These are phyloP conservation scores for Andricus curvator DNA, from an alignment of 2,888 invertebrate species.

Conservation along the genomic window DNA sequence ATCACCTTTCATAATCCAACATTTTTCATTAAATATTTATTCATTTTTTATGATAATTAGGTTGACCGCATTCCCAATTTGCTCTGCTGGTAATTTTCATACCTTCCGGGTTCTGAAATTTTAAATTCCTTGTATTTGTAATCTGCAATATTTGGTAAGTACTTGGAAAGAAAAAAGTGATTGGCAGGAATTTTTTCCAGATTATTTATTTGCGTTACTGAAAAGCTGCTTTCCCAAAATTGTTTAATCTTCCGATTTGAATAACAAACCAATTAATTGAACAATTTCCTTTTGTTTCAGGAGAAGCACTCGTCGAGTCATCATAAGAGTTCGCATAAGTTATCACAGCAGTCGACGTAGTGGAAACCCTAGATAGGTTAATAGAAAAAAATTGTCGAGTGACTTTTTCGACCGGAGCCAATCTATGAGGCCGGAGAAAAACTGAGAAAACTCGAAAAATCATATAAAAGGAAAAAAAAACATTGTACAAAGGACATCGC, in stretches of 20 bases:
- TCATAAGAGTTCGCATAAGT: conserved; percentile 70
- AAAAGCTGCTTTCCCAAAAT: background rate
- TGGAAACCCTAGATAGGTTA: conserved; percentile 55
- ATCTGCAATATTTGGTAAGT: conserved; percentile 10
- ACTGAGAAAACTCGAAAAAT: conserved; percentile 35
- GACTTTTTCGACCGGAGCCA: background rate
- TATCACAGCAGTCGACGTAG: conserved; percentile 55
- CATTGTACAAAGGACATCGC: conserved; percentile 52
- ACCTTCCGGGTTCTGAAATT: background rate
- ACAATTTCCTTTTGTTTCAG: conserved; percentile 65
- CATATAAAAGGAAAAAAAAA: conserved; percentile 45
- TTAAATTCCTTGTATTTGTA: background rate
- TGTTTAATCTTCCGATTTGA: background rate
- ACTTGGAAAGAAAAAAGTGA: background rate
- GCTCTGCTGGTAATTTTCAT: conserved; percentile 19
- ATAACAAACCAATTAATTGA: background rate
- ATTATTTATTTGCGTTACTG: background rate
- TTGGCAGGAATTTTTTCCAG: conserved; percentile 12
- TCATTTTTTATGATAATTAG: too few relatives aligned
- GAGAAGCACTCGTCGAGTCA: conserved; percentile 73
- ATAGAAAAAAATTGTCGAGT: conserved; percentile 42
- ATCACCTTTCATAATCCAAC: background rate
- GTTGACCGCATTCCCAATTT: background rate
- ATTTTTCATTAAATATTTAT: too few relatives aligned
- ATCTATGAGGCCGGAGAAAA: conserved; percentile 4